Conservation (phyloP, 2,797 vertebrate species). For the Garrulus glandarius region DNA sequence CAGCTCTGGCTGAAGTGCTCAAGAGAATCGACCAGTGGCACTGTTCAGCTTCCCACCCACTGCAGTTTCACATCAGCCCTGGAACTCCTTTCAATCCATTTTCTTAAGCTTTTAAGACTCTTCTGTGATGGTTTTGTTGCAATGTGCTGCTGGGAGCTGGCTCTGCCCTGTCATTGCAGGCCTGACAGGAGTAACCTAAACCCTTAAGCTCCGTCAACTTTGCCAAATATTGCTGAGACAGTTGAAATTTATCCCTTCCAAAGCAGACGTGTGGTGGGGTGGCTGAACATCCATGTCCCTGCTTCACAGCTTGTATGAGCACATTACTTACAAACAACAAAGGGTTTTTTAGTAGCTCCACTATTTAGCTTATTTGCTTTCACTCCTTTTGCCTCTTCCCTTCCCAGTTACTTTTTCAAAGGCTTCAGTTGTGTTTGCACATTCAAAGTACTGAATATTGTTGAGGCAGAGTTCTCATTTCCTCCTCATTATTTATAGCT, state of each 20-base stretch:
- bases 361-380: neutral
- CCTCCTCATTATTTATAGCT: neutral
- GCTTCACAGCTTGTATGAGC: neutral
- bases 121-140: fast-evolving
- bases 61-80: neutral
- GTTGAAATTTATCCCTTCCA: neutral
- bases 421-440: neutral
- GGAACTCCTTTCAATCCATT: neutral
- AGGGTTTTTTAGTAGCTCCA: neutral
- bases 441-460: neutral
- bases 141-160: neutral
- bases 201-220: neutral
- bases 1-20: neutral
- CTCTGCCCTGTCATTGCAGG: neutral
- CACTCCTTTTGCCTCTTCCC: neutral
- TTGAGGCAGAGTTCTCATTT: neutral
- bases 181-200: neutral
- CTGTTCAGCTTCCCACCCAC: neutral
- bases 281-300: neutral
- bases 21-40: neutral
- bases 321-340: neutral
- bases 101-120: neutral
- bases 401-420: neutral
- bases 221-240: neutral
- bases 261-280: neutral